These are phyloP conservation scores for Drosophila sturtevanti DNA, from an alignment of 1,140 invertebrate genomes.

Conservation along the genomic window DNA sequence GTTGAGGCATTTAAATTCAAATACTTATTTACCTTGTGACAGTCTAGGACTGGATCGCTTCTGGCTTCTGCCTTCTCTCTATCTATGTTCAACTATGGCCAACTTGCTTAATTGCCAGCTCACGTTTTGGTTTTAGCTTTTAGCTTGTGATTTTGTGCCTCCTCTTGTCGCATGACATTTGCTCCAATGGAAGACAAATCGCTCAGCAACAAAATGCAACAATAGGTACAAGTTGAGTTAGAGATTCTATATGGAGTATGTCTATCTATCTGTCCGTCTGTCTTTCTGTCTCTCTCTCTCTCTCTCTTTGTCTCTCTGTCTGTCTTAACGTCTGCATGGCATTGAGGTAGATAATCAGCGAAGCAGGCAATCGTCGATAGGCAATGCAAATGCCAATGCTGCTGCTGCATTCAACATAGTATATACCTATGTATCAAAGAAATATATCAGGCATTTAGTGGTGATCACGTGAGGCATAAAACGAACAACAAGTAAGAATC, in stretches of 20 bases:
- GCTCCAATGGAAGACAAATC: slow-evolving; percentile 70
- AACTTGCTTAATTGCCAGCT: slow-evolving; percentile 75
- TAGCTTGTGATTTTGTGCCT: slow-evolving; percentile 61
- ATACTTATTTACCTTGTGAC: slow-evolving; percentile 23
- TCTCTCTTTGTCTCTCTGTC: neutral
- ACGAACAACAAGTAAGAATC: too few species aligned
- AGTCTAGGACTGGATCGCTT: slow-evolving; percentile 29
- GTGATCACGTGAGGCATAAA: slow-evolving; percentile 30
- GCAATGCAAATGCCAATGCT: slow-evolving; percentile 78
- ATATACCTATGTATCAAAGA: slow-evolving; percentile 32
- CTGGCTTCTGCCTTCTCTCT: slow-evolving; percentile 31
- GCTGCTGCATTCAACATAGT: slow-evolving; percentile 9
- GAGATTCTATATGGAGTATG: slow-evolving; percentile 5
- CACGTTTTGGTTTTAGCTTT: slow-evolving; percentile 67
- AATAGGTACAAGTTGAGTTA: slow-evolving; percentile 35
- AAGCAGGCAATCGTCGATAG: slow-evolving; percentile 40
- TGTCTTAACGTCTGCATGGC: slow-evolving; percentile 41
- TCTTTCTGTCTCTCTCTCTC: neutral
- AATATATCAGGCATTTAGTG: slow-evolving; percentile 7
- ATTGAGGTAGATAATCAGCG: slow-evolving; percentile 73
- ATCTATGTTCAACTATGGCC: slow-evolving; percentile 20
- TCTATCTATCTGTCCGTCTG: neutral
- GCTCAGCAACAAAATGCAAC: slow-evolving; percentile 47
- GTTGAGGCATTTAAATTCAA: slow-evolving; percentile 32
- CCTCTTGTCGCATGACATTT: slow-evolving; percentile 53